A percentile compares a stretch with the other conserved stretches of the same genome.
phyloP scores from a whole-genome alignment of 2,113 vertebrate genomes.

The Gnathonemus longibarbis region DNA sequence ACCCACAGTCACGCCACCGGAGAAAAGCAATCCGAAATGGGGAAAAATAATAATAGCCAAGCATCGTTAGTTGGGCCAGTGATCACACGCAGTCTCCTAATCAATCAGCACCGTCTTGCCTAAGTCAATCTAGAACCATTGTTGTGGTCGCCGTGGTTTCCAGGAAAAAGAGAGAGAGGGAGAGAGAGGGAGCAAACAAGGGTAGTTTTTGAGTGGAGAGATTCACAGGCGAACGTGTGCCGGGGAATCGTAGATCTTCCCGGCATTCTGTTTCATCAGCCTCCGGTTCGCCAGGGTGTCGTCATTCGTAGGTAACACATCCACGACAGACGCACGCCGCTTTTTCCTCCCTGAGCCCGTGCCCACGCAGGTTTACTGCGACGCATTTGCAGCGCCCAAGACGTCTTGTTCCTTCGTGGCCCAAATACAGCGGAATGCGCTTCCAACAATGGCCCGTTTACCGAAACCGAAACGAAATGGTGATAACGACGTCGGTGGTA shows the following conservation, averaged over 20 bases:
- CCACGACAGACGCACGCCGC: not conserved
- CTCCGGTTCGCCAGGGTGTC: not conserved
- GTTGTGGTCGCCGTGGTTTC: not conserved
- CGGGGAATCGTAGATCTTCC: not conserved
- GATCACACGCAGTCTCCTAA: not conserved
- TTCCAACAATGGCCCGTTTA: conserved; percentile 48
- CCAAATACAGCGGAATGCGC: conserved; percentile 18
- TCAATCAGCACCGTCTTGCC: not conserved
- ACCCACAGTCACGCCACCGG: not conserved
- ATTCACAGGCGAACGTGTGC: conserved; percentile 21
- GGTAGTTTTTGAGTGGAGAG: conserved; percentile 30
- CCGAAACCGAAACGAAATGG: conserved; percentile 43
- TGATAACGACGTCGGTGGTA: conserved; percentile 41
- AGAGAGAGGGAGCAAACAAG: not conserved
- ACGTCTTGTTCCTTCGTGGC: not conserved
- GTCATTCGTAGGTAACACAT: not conserved
- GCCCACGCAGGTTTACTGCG: not conserved
- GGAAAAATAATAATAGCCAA: not conserved
- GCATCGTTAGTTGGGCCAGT: not conserved
- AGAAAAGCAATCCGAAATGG: not conserved
- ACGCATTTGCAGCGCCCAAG: not conserved
- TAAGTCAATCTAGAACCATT: conserved; percentile 9
- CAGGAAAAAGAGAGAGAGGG: not conserved
- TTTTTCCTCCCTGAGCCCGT: not conserved
- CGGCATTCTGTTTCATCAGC: not conserved